Conservation (phyloP, 2,888 invertebrate species). For the Autographa gamma region DNA sequence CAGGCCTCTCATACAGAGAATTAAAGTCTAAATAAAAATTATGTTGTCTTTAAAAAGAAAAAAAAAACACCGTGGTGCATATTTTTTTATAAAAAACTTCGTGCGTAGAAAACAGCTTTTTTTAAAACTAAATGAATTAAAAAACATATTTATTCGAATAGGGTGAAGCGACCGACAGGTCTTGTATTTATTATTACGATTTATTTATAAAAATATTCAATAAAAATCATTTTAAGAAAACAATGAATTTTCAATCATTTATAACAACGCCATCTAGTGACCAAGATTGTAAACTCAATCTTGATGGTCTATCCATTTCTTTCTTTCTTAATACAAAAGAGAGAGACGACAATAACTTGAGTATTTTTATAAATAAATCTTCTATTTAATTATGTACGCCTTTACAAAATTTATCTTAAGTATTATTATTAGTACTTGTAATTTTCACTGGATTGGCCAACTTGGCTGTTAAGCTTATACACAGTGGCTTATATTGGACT, state of each 20-base stretch:
- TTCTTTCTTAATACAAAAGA: not conserved
- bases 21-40: not conserved
- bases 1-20: not conserved
- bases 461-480: conserved; percentile 8
- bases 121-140: conserved; percentile 32
- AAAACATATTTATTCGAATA: conserved; percentile 53
- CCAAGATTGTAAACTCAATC: no score
- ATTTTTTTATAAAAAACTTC: conserved; percentile 55
- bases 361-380: conserved; percentile 27
- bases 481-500: conserved; percentile 16
- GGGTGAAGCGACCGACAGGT: conserved; percentile 35
- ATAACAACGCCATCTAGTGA: not conserved
- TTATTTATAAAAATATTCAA: conserved; percentile 10
- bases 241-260: not conserved
- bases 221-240: not conserved
- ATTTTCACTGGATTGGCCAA: not conserved
- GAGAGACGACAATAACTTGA: not conserved
- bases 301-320: not conserved
- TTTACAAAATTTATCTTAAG: conserved; percentile 39
- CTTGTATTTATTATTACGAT: conserved; percentile 44
- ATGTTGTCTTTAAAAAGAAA: conserved; percentile 53
- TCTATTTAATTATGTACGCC: conserved; percentile 37
- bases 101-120: conserved; percentile 48
- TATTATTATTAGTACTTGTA: conserved; percentile 40
- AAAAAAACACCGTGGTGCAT: conserved; percentile 50